These are phyloP conservation scores for Palythoa grandis DNA, from an alignment of 92 coral and sea anemone species.

Conservation along the genomic window DNA sequence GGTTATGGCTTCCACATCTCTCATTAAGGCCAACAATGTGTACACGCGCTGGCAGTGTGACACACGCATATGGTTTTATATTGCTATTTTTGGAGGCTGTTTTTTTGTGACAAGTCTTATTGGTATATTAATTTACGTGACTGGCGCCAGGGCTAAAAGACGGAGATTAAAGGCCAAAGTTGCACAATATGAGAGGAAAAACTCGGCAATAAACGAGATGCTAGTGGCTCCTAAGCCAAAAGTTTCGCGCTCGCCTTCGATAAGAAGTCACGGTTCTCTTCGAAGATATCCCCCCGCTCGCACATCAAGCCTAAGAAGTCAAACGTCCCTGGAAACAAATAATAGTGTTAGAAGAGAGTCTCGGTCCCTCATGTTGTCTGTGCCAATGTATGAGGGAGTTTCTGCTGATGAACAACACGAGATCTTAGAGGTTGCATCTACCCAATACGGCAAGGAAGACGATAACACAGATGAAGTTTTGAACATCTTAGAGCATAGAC, in stretches of 20 bases:
- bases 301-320: slow-evolving; percentile 68
- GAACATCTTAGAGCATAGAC: background rate
- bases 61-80: slow-evolving; percentile 85
- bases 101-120: slow-evolving; percentile 46
- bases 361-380: background rate
- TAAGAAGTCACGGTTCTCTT: slow-evolving; percentile 52
- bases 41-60: slow-evolving; percentile 73
- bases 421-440: background rate
- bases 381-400: slow-evolving; percentile 10
- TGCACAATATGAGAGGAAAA: slow-evolving; percentile 8
- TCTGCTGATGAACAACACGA: background rate
- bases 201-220: slow-evolving; percentile 30
- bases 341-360: slow-evolving; percentile 3
- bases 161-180: slow-evolving; percentile 20
- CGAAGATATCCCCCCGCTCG: slow-evolving; percentile 67
- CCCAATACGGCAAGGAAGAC: background rate
- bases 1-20: slow-evolving; percentile 48
- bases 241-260: slow-evolving; percentile 23
- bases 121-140: slow-evolving; percentile 55
- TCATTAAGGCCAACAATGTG: slow-evolving; percentile 54
- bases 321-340: slow-evolving; percentile 46
- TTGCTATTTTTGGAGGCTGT: slow-evolving; percentile 77
- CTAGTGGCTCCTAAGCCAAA: slow-evolving; percentile 17
- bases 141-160: background rate
- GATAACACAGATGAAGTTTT: background rate